Evolutionary conservation across 2,888 invertebrate species (phyloP).

Genomic region (Stenoptilia bipunctidactyla): DNA sequence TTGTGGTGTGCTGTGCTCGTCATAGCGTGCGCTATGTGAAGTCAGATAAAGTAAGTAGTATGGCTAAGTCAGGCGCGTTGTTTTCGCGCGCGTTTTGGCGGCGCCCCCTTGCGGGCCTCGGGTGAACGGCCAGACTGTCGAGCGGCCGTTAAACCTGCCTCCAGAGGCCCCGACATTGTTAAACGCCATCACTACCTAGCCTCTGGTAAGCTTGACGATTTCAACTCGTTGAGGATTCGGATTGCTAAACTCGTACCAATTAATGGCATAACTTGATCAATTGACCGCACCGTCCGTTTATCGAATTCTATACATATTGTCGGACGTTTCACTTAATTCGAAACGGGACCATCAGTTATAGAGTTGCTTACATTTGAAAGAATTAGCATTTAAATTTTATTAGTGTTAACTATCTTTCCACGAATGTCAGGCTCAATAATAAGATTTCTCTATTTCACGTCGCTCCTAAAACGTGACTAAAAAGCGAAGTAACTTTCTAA

Average conservation of each 20-base stretch:
- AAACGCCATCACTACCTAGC: background rate
- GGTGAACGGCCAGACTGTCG: conserved; percentile 69
- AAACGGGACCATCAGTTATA: background rate
- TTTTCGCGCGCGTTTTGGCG: conserved; percentile 55
- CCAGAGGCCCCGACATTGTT: conserved; percentile 16
- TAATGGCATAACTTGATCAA: too few species aligned
- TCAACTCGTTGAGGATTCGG: too few species aligned
- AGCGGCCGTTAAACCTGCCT: conserved; percentile 67
- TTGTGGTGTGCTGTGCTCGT: too few species aligned
- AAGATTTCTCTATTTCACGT: background rate
- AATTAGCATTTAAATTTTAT: too few species aligned
- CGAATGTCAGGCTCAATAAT: background rate
- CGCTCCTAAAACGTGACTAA: background rate
- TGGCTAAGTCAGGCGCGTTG: conserved; percentile 49
- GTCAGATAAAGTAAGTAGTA: background rate
- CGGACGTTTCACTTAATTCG: background rate
- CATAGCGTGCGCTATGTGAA: too few species aligned
- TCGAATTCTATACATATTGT: too few species aligned
- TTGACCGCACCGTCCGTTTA: too few species aligned
- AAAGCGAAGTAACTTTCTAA: conserved; percentile 1
- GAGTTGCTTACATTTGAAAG: too few species aligned
- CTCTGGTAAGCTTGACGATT: background rate
- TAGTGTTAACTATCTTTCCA: background rate
- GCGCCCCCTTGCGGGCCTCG: conserved; percentile 60
- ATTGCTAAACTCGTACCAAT: too few species aligned